Base-by-base conservation (phyloP, 2,888 invertebrate species). In the Drosophila paucipuncta region DNA sequence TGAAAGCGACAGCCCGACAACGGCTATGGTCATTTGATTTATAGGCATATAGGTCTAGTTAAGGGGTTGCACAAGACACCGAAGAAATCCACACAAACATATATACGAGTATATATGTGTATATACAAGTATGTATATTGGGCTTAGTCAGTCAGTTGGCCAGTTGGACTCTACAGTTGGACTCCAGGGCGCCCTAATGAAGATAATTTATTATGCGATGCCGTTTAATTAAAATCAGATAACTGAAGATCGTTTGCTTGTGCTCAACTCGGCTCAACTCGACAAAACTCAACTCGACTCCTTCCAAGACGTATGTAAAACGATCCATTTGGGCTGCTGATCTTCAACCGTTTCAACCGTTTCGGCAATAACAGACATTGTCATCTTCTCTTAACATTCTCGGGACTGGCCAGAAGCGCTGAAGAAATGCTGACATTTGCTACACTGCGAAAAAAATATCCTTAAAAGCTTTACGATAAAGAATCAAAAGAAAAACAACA, bases 151-250 rank as follows among this genome's bases (percentile, higher is more conserved):
- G 78, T 73, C 68, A 66, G 70, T 74, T 60, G 73, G 73, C 53
- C 71, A 70, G 70, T 67, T 72, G 62, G 58, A 47, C 49, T 37
- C 39, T 28, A 35, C 62, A 70, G 74, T 63, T 69, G 65, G 55
- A 13, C 57, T 52, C 16, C 61, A 37, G 33, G 37, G 53, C 63
- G 18, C 54, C 82, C 91, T 93, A 93, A 93, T 92, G 92, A 93
- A 93, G 92, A 93, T 93, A 93, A 93, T 93, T 93, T 93, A 93
- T 93, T 93, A 93, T 92, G 89, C 92, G 93, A 93, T 93, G 92
- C 89, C 91, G 92, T 93, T 93, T 93, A 93, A 93, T 93, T 93
- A 93, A 93, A 92, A 88, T 88, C 92, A 90, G 93, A 93, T 93
- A 93, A 92, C 78, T 85, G 73, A 77, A 87, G 69, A 80, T 80